phyloP scores from a whole-genome alignment of 2,888 invertebrate species.

The Stramonita haemastoma region DNA sequence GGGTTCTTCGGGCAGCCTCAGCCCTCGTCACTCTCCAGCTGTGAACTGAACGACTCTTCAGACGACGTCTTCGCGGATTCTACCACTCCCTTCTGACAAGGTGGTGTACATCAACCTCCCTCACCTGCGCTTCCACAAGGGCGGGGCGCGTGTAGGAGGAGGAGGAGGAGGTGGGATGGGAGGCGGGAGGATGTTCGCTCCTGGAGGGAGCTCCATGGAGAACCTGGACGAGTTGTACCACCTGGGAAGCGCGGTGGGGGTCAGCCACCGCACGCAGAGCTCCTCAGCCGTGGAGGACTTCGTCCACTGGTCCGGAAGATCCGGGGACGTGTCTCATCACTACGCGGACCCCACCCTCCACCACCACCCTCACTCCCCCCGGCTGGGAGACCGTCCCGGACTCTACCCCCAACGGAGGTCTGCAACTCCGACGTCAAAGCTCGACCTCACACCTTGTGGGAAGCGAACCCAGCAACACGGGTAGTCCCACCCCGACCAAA shows the following conservation, averaged over 20 bases:
- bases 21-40: slow-evolving; percentile 40
- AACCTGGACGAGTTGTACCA: slow-evolving; percentile 37
- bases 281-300: slow-evolving; percentile 65
- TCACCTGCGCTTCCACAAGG: slow-evolving; percentile 45
- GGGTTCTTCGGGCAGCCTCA: background rate
- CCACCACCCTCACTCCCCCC: background rate
- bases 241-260: slow-evolving; percentile 4
- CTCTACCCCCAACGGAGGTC: slow-evolving; percentile 18
- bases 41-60: slow-evolving; percentile 52
- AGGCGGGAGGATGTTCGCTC: background rate
- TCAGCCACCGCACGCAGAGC: slow-evolving; percentile 58
- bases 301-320: slow-evolving; percentile 43
- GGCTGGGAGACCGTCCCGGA: slow-evolving; percentile 5
- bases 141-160: background rate
- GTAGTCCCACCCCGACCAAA: slow-evolving; percentile 11
- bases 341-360: too few relatives aligned
- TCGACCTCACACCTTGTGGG: slow-evolving; percentile 53
- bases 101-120: slow-evolving; percentile 54
- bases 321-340: background rate
- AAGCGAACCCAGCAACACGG: slow-evolving; percentile 23
- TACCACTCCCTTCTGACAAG: slow-evolving; percentile 48
- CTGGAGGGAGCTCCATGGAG: slow-evolving; percentile 29
- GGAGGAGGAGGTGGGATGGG: slow-evolving; percentile 8
- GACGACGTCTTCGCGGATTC: slow-evolving; percentile 57
- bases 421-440: slow-evolving; percentile 49